phyloP scores from a whole-genome alignment of 2,797 vertebrate genomes.

The Hapalemur alaotrensis region DNA sequence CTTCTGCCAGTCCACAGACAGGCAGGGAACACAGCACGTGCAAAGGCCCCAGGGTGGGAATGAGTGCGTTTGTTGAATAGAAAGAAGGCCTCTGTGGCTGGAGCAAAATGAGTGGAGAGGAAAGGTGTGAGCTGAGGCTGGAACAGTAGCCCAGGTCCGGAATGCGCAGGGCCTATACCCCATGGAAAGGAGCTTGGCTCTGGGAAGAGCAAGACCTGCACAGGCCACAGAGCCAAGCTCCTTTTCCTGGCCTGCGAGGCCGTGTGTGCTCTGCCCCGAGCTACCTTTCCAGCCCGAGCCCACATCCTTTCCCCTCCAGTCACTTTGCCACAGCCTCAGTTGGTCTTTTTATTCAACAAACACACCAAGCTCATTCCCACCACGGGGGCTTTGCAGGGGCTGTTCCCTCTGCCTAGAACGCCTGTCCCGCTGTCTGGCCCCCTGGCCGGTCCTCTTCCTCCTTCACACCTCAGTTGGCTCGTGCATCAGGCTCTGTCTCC shows the following conservation, averaged over 20 bases:
- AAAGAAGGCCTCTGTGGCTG: not conserved
- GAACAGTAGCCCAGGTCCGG: not conserved
- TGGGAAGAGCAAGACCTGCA: not conserved
- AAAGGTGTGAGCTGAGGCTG: not conserved
- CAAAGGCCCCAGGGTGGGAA: not conserved
- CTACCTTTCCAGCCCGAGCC: not conserved
- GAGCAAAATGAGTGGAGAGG: not conserved
- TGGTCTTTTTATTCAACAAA: too few relatives aligned
- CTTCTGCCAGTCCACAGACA: not conserved
- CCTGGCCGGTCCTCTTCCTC: not conserved
- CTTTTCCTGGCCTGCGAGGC: not conserved
- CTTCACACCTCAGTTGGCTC: not conserved
- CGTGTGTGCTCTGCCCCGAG: not conserved
- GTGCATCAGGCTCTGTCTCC: fast-evolving
- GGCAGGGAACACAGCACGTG: not conserved
- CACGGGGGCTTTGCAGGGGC: not conserved
- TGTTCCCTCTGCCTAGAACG: not conserved
- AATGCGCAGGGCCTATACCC: too few relatives aligned
- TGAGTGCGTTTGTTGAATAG: not conserved
- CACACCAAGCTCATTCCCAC: not conserved
- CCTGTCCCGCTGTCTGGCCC: not conserved
- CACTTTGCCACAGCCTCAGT: not conserved
- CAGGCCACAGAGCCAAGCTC: not conserved
- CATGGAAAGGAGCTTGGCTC: not conserved
- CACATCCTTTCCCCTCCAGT: not conserved